Conservation (phyloP, 2,888 invertebrate genomes). For the Diarsia mendica region DNA sequence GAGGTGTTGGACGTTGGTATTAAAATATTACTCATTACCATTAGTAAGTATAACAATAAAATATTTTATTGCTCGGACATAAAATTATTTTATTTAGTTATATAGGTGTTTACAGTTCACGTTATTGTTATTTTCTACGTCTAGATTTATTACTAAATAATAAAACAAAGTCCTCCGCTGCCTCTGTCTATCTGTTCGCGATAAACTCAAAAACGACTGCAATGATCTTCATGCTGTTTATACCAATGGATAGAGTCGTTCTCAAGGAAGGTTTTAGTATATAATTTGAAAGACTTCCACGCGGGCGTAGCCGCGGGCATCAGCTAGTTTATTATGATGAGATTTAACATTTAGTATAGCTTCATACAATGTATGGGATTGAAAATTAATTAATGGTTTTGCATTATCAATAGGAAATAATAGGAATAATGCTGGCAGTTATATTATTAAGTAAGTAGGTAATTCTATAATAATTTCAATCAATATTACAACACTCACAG, state of each 20-base stretch:
- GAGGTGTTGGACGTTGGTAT: neutral
- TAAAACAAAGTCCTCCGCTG: too few relatives aligned
- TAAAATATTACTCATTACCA: neutral
- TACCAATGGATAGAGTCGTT: too few relatives aligned
- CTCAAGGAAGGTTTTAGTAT: too few relatives aligned
- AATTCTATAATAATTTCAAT: conserved; percentile 7
- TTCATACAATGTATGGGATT: conserved; percentile 7
- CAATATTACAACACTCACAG: conserved; percentile 8
- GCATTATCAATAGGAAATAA: conserved; percentile 24
- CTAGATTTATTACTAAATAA: too few relatives aligned
- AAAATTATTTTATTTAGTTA: neutral
- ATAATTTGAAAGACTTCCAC: too few relatives aligned
- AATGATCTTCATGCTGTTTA: too few relatives aligned
- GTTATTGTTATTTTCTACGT: neutral
- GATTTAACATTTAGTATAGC: neutral
- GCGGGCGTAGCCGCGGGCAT: too few relatives aligned
- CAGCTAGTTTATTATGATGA: neutral
- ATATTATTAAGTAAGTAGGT: neutral
- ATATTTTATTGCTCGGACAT: conserved; percentile 12
- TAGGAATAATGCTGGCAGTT: conserved; percentile 15
- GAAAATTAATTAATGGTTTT: conserved; percentile 4
- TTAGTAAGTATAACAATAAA: neutral
- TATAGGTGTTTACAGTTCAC: neutral
- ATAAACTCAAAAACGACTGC: too few relatives aligned
- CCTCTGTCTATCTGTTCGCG: too few relatives aligned